phyloP scores from a whole-genome alignment of 2,113 vertebrate genomes.

The Herpailurus yagouaroundi region DNA sequence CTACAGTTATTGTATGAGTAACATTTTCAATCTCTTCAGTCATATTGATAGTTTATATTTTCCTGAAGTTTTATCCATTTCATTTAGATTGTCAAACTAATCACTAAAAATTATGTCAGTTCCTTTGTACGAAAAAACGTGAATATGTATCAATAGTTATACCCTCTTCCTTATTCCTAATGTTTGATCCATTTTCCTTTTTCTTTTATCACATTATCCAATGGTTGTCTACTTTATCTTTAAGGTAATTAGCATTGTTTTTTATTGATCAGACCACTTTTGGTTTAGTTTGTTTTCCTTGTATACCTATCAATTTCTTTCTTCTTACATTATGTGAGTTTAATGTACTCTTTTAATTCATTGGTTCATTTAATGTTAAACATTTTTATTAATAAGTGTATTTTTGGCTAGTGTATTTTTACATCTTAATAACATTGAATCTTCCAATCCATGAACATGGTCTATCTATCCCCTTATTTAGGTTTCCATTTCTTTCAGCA shows the following conservation, averaged over 20 bases:
- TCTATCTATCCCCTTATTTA: background rate
- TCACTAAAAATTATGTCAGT: background rate
- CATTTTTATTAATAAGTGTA: background rate
- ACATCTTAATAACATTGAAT: background rate
- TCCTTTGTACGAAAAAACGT: background rate
- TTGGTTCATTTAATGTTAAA: background rate
- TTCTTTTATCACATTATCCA: background rate
- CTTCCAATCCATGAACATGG: background rate
- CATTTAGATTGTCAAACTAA: background rate
- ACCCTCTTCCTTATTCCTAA: background rate
- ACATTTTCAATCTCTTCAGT: background rate
- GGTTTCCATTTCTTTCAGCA: background rate
- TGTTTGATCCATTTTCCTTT: background rate
- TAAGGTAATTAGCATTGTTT: background rate
- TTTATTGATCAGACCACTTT: background rate
- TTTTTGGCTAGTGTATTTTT: background rate
- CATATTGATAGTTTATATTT: background rate
- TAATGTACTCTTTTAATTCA: background rate
- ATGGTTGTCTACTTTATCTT: background rate
- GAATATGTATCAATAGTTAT: background rate
- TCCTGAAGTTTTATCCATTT: background rate
- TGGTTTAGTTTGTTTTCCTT: background rate
- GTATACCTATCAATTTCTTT: background rate
- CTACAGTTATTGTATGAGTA: background rate
- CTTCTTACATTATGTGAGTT: background rate